Conservation (phyloP, 1,140 invertebrate genomes). For the Megathymus violae region DNA sequence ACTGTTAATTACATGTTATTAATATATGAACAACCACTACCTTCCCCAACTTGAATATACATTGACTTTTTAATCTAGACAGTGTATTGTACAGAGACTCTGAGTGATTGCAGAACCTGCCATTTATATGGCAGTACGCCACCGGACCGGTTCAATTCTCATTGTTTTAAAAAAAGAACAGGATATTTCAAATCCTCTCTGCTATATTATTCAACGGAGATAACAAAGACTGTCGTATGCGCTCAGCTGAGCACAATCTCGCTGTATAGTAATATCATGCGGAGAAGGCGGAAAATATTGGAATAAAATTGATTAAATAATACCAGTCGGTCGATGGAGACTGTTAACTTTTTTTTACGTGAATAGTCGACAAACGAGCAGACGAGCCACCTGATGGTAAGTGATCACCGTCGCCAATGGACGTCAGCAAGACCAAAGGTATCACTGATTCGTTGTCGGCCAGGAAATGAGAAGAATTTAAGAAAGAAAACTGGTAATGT, state of each 20-base stretch:
- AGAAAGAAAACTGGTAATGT: too few relatives aligned
- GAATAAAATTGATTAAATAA: not conserved
- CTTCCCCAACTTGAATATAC: too few relatives aligned
- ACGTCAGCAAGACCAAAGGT: too few relatives aligned
- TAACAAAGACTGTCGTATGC: slow-evolving; percentile 12
- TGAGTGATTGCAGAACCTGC: not conserved
- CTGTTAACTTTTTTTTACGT: too few relatives aligned
- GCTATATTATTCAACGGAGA: slow-evolving; percentile 10
- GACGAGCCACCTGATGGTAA: too few relatives aligned
- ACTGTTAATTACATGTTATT: too few relatives aligned
- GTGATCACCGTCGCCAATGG: too few relatives aligned
- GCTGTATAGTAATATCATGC: not conserved
- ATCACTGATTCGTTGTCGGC: too few relatives aligned
- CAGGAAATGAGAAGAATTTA: too few relatives aligned
- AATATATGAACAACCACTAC: too few relatives aligned
- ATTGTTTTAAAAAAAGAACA: slow-evolving; percentile 14
- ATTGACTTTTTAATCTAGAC: not conserved
- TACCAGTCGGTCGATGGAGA: not conserved
- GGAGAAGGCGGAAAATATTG: not conserved
- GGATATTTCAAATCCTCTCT: slow-evolving; percentile 14
- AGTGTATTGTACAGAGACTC: not conserved
- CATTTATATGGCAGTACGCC: slow-evolving; percentile 4
- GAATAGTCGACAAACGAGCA: too few relatives aligned
- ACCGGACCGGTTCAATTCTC: not conserved
- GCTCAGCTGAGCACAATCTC: slow-evolving; percentile 13